A percentile compares a stretch with the other conserved stretches of the same genome.
Conservation (phyloP, 2,113 vertebrate genomes). For the Mormoops blainvillei region DNA sequence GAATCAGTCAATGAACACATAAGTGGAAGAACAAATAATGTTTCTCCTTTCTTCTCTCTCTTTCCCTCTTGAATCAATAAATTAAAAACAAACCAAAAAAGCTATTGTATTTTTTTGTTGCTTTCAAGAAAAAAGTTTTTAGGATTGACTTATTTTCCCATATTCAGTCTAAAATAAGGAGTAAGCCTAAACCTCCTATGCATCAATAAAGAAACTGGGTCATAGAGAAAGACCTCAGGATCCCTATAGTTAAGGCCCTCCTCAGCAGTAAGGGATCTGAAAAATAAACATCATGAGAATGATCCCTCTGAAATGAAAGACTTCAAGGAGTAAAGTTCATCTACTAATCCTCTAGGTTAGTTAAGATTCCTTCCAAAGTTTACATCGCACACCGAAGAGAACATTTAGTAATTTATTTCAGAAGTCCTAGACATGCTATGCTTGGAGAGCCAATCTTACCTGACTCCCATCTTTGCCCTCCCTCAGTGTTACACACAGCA, state of each 20-base stretch:
- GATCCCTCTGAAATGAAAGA: constrained; percentile 24
- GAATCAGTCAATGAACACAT: no score
- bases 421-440: constrained; percentile 15
- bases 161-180: constrained; percentile 41
- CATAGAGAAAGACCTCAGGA: not conserved
- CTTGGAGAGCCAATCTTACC: not conserved
- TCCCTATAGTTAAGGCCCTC: not conserved
- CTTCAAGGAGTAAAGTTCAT: not conserved
- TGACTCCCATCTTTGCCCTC: not conserved
- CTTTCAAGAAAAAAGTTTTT: not conserved
- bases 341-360: not conserved
- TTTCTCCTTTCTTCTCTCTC: no score
- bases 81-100: no score
- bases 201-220: not conserved
- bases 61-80: no score
- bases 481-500: not conserved
- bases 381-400: not conserved
- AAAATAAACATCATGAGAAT: not conserved
- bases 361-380: constrained; percentile 12
- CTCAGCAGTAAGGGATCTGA: not conserved
- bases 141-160: not conserved
- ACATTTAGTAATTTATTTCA: not conserved
- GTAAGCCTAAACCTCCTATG: not conserved
- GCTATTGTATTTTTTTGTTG: not conserved
- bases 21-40: no score